These are phyloP conservation scores for Agrochola lychnidis DNA, from an alignment of 2,888 invertebrate species.

Conservation along the genomic window DNA sequence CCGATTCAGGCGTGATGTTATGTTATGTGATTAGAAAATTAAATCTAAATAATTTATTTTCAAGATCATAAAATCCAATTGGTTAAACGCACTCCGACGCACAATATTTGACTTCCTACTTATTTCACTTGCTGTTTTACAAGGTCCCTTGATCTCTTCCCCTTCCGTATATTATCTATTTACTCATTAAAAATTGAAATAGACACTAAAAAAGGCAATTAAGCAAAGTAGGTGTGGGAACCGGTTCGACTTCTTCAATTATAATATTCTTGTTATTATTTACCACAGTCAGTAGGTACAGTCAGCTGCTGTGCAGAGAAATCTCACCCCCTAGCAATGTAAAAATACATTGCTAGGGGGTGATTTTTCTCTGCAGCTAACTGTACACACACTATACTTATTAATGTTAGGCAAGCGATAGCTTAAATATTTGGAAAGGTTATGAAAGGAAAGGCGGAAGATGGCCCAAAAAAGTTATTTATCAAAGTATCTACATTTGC, in stretches of 20 bases:
- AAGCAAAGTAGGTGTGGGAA: not conserved
- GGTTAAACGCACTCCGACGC: not conserved
- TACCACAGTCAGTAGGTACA: too few relatives aligned
- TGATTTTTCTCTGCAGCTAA: too few relatives aligned
- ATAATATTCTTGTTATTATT: constrained; percentile 9
- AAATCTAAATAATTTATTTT: too few relatives aligned
- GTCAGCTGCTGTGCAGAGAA: too few relatives aligned
- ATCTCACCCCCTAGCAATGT: too few relatives aligned
- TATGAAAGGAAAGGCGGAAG: not conserved
- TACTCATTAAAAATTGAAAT: not conserved
- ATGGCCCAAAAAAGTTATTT: not conserved
- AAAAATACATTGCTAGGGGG: too few relatives aligned
- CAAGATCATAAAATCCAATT: too few relatives aligned
- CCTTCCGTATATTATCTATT: constrained; percentile 29
- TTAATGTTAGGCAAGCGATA: not conserved
- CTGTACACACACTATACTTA: not conserved
- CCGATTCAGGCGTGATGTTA: too few relatives aligned
- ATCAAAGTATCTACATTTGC: not conserved
- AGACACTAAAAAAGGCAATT: constrained; percentile 7
- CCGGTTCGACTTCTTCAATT: constrained; percentile 1
- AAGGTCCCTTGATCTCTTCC: constrained; percentile 39
- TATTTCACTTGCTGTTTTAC: not conserved
- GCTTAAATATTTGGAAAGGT: not conserved
- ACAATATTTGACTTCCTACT: constrained; percentile 3
- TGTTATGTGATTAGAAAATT: too few relatives aligned